A percentile compares a stretch with the other conserved stretches of the same genome.
Evolutionary conservation across 2,888 invertebrate genomes (phyloP).

Genomic region (Glaucopsyche alexis): DNA sequence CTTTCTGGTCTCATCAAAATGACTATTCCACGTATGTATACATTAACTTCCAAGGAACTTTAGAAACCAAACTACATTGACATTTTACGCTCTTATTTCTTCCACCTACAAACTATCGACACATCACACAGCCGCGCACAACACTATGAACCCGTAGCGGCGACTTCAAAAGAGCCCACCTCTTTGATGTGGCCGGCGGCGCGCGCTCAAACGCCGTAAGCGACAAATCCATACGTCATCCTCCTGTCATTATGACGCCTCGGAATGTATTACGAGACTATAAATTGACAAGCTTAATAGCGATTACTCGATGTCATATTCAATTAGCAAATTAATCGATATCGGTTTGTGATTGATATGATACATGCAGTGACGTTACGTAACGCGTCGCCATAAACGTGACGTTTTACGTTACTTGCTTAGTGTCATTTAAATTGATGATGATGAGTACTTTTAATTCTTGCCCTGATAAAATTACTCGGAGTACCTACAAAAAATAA

Average conservation of each 20-base stretch:
- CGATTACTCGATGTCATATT: conserved; percentile 53
- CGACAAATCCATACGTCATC: conserved; percentile 80
- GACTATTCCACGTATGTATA: too few species aligned
- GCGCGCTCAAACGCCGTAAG: conserved; percentile 79
- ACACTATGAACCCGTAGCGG: conserved; percentile 67
- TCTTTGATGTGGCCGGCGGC: conserved; percentile 79
- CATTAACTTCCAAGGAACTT: too few species aligned
- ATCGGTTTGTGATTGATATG: conserved; percentile 2
- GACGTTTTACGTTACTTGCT: neutral
- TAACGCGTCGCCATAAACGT: neutral
- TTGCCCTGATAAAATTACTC: too few species aligned
- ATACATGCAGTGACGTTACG: neutral
- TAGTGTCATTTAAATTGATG: too few species aligned
- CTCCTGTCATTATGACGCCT: conserved; percentile 80
- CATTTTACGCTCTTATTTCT: neutral
- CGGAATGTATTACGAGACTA: conserved; percentile 74
- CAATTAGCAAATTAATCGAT: conserved; percentile 25
- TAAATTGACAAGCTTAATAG: conserved; percentile 76
- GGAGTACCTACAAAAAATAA: too few species aligned
- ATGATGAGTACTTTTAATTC: too few species aligned
- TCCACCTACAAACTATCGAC: neutral
- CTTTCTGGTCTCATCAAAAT: too few species aligned
- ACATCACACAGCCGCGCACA: conserved; percentile 40
- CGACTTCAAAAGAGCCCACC: conserved; percentile 78
- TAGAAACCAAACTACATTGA: too few species aligned